phyloP scores from a whole-genome alignment of 23 tunicate genomes.

The Trididemnum nubilum region DNA sequence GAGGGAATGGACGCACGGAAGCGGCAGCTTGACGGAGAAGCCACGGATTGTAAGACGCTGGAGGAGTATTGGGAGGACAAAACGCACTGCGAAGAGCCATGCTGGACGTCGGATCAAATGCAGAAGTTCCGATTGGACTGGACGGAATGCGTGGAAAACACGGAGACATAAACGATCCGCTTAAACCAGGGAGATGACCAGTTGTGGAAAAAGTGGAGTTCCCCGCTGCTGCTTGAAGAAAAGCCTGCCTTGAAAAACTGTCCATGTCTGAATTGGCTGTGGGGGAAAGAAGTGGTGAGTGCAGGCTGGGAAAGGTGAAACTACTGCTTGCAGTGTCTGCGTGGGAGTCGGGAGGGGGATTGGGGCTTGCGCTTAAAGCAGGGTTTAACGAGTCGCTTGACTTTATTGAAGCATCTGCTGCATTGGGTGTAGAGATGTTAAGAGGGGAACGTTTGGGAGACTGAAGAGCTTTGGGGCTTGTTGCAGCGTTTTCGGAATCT shows the following conservation, averaged over 20 bases:
- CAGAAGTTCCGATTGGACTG: slow-evolving; percentile 4
- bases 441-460: slow-evolving; percentile 40
- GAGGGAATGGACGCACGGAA: slow-evolving; percentile 32
- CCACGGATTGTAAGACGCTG: slow-evolving; percentile 28
- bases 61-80: slow-evolving; percentile 25
- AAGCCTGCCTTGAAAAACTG: slow-evolving; percentile 42
- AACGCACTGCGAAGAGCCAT: slow-evolving; percentile 2
- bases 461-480: neutral
- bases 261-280: slow-evolving; percentile 20
- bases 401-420: slow-evolving; percentile 1
- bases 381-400: neutral
- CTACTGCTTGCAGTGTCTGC: neutral
- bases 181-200: neutral
- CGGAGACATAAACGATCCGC: slow-evolving; percentile 18
- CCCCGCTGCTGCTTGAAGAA: slow-evolving; percentile 70
- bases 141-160: slow-evolving; percentile 17
- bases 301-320: neutral
- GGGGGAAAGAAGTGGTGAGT: slow-evolving; percentile 19
- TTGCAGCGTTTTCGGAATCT: neutral
- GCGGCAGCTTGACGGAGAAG: slow-evolving; percentile 38
- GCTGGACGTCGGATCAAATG: slow-evolving; percentile 5
- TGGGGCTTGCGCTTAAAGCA: neutral
- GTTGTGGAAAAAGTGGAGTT: slow-evolving; percentile 18
- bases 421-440: neutral
- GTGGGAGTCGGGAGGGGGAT: neutral